Evolutionary conservation across 1,140 invertebrate genomes (phyloP).

Genomic region (Drosophila nigromelanica): DNA sequence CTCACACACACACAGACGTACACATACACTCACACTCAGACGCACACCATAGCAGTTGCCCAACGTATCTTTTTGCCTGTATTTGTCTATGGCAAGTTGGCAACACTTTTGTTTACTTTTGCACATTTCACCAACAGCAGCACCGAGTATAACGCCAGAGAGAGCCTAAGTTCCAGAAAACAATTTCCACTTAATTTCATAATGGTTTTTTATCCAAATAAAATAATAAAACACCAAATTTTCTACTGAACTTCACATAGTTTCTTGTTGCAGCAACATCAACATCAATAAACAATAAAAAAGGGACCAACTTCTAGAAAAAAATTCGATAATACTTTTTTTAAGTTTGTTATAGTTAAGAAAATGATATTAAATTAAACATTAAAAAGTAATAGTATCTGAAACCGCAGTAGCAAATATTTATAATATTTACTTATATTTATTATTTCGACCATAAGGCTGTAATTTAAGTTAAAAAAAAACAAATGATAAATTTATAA

Average conservation of each 20-base stretch:
- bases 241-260: neutral
- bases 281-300: too few relatives aligned
- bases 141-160: slow-evolving; percentile 17
- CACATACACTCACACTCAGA: neutral
- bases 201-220: neutral
- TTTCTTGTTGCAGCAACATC: neutral
- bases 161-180: slow-evolving; percentile 5
- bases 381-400: too few relatives aligned
- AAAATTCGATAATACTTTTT: too few relatives aligned
- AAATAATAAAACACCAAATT: too few relatives aligned
- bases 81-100: slow-evolving; percentile 73
- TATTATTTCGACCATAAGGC: too few relatives aligned
- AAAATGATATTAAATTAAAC: too few relatives aligned
- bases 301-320: too few relatives aligned
- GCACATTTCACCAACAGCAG: slow-evolving; percentile 60
- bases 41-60: slow-evolving; percentile 17
- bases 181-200: neutral
- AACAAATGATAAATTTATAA: too few relatives aligned
- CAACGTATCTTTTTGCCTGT: slow-evolving; percentile 41
- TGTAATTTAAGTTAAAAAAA: too few relatives aligned
- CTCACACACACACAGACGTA: slow-evolving; percentile 17
- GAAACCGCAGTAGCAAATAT: too few relatives aligned
- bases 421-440: too few relatives aligned
- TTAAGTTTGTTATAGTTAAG: too few relatives aligned
- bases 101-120: slow-evolving; percentile 81